Base-by-base conservation (phyloP, 2,113 vertebrate genomes). In the Lampris incognitus region DNA sequence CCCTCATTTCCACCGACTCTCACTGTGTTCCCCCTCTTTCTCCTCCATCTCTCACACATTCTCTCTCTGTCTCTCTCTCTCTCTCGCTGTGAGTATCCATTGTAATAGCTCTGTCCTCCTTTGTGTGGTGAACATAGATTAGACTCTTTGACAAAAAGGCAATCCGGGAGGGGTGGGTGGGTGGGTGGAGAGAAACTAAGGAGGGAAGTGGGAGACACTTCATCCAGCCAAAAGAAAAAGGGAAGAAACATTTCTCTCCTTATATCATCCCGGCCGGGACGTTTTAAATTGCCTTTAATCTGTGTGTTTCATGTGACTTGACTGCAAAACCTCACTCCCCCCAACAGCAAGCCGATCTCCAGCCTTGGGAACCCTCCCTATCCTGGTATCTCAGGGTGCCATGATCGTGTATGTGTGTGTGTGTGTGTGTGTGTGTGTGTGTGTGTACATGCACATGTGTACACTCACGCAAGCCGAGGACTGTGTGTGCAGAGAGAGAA, bases 401-500 rank as follows among this genome's bases (percentile, higher is more conserved):
- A 37, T 36, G 56, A 37, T 62, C 56, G 52, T 54, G 38, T 55
- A 10, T 66, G 65, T 54, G 49, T 54, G 65, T 36, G 9, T 38
- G 63, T 51, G 6, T 50, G 63, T 38, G 46, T 48, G 42, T 9
- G 62, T 50, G 38, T 48, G 46, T 50, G 37, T 38, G 39, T 55
- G 52, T 42, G 11, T 42, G 59, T 37, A 55, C 37, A 9, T 13
- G 41, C 9, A 9, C 6, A 36, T 57, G 54, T 24, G 52, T 68
- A 50, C 69, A 71, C 56, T 42, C 36, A n/a, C 52, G 24, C 40
- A 40, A 10, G 48, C 9, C 63, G 0, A 10, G 56, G 3, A 69
- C 11, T 11, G 2, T 37, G 64, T 58, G 74, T 36, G 79, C 58
- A 42, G 40, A 69, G 57, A 58, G 50, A 73, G 67, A 71, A 77